Evolutionary conservation across 2,113 vertebrate species (phyloP).

Genomic region (Leiothrix lutea): DNA sequence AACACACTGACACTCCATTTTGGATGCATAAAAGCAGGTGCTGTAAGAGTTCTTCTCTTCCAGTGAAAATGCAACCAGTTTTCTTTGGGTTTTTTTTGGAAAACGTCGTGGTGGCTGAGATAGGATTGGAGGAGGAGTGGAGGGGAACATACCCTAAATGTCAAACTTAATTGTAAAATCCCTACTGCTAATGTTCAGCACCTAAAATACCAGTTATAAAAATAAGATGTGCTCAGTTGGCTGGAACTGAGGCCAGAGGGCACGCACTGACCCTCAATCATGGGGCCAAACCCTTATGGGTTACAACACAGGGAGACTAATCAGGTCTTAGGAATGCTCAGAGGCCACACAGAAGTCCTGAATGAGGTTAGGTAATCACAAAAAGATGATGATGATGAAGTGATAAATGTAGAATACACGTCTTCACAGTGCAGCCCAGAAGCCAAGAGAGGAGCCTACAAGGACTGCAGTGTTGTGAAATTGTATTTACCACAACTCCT

Average conservation of each 20-base stretch:
- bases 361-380: neutral
- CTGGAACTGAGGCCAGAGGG: neutral
- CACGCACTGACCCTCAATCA: neutral
- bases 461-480: neutral
- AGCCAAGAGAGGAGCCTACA: neutral
- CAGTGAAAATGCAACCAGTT: neutral
- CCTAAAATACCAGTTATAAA: neutral
- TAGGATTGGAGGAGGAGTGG: accelerated
- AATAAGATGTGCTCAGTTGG: neutral
- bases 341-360: neutral
- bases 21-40: neutral
- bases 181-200: neutral
- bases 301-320: neutral
- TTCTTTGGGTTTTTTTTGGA: no score
- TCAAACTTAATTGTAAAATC: neutral
- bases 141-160: neutral
- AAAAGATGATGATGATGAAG: neutral
- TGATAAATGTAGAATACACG: neutral
- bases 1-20: neutral
- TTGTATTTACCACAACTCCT: neutral
- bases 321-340: neutral
- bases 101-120: neutral
- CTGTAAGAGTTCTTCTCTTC: neutral
- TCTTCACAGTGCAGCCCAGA: neutral
- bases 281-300: neutral